These are phyloP conservation scores for Asbolus verrucosus DNA, from an alignment of 1,140 invertebrate species.

Conservation along the genomic window DNA sequence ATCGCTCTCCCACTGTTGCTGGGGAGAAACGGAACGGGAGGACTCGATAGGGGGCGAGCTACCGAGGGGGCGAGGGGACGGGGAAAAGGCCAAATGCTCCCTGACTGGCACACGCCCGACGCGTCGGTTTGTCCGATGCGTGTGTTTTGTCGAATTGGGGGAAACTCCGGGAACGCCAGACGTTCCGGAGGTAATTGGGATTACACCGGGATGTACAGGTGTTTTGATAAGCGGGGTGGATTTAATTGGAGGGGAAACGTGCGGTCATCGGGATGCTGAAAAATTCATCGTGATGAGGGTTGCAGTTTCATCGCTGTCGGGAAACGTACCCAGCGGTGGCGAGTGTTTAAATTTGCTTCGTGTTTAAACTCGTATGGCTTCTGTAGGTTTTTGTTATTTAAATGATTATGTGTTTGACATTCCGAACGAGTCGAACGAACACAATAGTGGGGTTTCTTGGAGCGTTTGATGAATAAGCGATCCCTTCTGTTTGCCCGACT, in stretches of 20 bases:
- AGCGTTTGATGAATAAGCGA: no score
- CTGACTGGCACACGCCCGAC: slow-evolving; percentile 30
- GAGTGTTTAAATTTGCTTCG: no score
- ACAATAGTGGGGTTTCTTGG: background rate
- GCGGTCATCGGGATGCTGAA: no score
- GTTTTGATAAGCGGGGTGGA: slow-evolving; percentile 24
- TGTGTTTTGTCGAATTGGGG: slow-evolving; percentile 6
- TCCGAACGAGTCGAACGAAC: background rate
- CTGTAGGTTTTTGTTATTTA: background rate
- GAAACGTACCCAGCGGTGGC: no score
- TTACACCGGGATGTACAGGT: slow-evolving; percentile 18
- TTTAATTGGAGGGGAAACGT: no score
- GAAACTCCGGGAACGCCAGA: slow-evolving; percentile 19
- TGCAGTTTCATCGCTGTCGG: no score
- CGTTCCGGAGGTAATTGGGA: slow-evolving; percentile 30
- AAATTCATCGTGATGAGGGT: no score
- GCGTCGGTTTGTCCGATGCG: slow-evolving; percentile 14
- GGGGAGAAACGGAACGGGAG: slow-evolving; percentile 46
- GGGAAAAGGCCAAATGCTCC: background rate
- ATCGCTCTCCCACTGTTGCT: slow-evolving; percentile 52
- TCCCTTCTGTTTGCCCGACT: background rate
- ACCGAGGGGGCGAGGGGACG: background rate
- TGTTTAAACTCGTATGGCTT: background rate
- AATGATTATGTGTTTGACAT: slow-evolving; percentile 16
- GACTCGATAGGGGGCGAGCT: slow-evolving; percentile 16